These are phyloP conservation scores for Brenthis hecate DNA, from an alignment of 2,888 invertebrate species.

Conservation along the genomic window DNA sequence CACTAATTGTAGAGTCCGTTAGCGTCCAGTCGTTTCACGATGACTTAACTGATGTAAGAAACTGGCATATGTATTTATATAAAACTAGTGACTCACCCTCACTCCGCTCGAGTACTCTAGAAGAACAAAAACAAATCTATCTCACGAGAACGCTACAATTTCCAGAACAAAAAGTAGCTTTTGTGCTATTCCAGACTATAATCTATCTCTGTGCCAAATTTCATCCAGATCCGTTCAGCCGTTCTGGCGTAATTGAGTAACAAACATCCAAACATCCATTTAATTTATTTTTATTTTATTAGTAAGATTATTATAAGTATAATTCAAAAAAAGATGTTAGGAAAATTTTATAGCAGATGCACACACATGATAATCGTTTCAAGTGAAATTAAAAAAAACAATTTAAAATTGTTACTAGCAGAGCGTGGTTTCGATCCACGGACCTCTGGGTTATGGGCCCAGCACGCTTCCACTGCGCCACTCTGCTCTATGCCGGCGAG, in stretches of 20 bases:
- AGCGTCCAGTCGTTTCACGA: not conserved
- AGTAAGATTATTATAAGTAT: too few relatives aligned
- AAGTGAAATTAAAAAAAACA: constrained; percentile 10
- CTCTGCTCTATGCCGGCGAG: constrained; percentile 79
- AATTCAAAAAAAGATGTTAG: too few relatives aligned
- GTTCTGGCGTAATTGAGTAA: too few relatives aligned
- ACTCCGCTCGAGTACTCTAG: not conserved
- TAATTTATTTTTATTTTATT: too few relatives aligned
- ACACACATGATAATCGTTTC: not conserved
- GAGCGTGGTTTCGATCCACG: constrained; percentile 95
- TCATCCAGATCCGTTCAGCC: too few relatives aligned
- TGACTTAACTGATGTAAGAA: not conserved
- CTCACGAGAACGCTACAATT: too few relatives aligned
- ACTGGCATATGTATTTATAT: not conserved
- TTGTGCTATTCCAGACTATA: too few relatives aligned
- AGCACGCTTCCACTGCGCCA: constrained; percentile 93
- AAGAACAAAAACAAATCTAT: too few relatives aligned
- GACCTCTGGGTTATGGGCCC: constrained; percentile 95
- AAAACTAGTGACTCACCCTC: not conserved
- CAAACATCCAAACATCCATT: too few relatives aligned
- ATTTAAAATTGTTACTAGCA: constrained; percentile 67
- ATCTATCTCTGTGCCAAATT: too few relatives aligned
- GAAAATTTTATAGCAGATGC: too few relatives aligned
- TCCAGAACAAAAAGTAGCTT: too few relatives aligned
- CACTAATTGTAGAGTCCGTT: constrained; percentile 2